Percentiles rank a stretch among this genome's conserved stretches.
phyloP scores from a whole-genome alignment of 2,113 vertebrate genomes.

The Cairina moschata region DNA sequence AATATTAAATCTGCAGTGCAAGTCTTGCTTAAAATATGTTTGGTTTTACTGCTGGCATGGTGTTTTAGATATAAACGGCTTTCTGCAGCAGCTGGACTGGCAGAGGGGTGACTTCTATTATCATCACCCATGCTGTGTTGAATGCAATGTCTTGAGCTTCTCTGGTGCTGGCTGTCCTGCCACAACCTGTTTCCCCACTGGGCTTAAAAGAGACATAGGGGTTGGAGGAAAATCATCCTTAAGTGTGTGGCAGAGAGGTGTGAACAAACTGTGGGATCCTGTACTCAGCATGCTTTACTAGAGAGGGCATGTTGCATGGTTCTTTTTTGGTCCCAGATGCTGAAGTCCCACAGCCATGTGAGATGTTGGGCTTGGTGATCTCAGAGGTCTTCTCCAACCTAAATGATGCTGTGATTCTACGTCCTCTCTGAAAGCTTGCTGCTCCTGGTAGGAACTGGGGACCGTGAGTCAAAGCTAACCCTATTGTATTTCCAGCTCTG shows the following conservation, averaged over 20 bases:
- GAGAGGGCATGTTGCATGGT: rapidly evolving
- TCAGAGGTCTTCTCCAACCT: no score
- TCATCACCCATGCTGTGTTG: background rate
- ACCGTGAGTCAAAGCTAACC: background rate
- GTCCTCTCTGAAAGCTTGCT: background rate
- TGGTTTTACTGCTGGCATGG: background rate
- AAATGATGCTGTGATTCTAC: no score
- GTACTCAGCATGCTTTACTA: rapidly evolving
- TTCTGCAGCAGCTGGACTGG: background rate
- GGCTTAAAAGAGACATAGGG: rapidly evolving
- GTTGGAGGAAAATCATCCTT: rapidly evolving
- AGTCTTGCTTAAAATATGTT: background rate
- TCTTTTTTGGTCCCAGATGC: background rate
- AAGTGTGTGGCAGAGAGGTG: background rate
- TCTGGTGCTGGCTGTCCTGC: rapidly evolving
- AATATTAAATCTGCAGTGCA: background rate
- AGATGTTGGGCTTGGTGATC: no score
- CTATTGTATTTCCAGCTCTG: background rate
- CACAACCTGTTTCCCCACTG: background rate
- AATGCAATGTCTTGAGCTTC: rapidly evolving
- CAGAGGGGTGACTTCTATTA: background rate
- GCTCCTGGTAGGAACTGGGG: background rate
- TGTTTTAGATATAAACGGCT: rapidly evolving
- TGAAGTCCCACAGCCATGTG: background rate
- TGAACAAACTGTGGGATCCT: background rate